Conservation (phyloP, 2,797 vertebrate genomes). For the Enteromius afrohamiltoni region DNA sequence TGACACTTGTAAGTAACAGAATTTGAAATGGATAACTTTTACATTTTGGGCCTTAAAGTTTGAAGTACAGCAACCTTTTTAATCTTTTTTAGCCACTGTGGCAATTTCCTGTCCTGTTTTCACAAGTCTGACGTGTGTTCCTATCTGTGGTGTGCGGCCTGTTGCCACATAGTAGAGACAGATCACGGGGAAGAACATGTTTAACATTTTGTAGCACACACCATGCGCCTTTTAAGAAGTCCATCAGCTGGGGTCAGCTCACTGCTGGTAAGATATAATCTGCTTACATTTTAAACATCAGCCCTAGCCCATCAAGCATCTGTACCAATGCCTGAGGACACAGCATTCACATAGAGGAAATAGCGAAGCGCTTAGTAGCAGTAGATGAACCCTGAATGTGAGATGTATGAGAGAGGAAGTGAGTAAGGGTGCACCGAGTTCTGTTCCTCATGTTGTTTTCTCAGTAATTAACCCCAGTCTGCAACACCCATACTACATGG, state of each 20-base stretch:
- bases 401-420: conserved; percentile 61
- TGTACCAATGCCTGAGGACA: conserved; percentile 42
- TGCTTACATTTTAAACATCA: conserved; percentile 33
- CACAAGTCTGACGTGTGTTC: conserved; percentile 74
- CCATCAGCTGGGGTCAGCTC: conserved; percentile 34
- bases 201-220: conserved; percentile 52
- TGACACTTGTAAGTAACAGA: background rate
- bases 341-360: conserved; percentile 54
- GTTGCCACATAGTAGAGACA: conserved; percentile 74
- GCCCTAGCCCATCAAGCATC: conserved; percentile 36
- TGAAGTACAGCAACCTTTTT: conserved; percentile 4
- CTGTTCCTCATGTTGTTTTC: conserved; percentile 55
- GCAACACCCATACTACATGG: background rate
- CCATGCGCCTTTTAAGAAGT: conserved; percentile 3
- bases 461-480: conserved; percentile 21
- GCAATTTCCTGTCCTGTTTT: conserved; percentile 83
- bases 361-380: conserved; percentile 42
- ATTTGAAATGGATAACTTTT: background rate
- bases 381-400: conserved; percentile 45
- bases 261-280: conserved; percentile 56
- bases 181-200: conserved; percentile 58
- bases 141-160: conserved; percentile 74
- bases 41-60: conserved; percentile 6
- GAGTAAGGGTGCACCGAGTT: conserved; percentile 53
- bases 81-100: conserved; percentile 66